Conservation (phyloP, 2,113 vertebrate species). For the Rattus norvegicus region GRCr8 NC_086032.1:89331501-89332000, state of each 20-base stretch:
- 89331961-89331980: accelerated
- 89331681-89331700: neutral
- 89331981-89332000: too few relatives aligned
- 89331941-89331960: too few relatives aligned
- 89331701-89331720: accelerated
- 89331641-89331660: neutral
- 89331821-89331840: neutral
- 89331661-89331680: too few relatives aligned
- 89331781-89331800: neutral
- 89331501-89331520: neutral
- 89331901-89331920: neutral
- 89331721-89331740: neutral
- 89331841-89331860: neutral
- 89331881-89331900: too few relatives aligned
- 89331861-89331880: neutral
- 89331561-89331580: neutral
- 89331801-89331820: neutral
- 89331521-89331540: neutral
- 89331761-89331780: neutral
- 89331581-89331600: neutral
- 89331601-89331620: neutral
- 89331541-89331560: neutral
- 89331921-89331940: too few relatives aligned
- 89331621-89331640: neutral
- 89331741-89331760: neutral